Evolutionary conservation across 2,113 vertebrate species (phyloP), one percentile per base, ranked within the genome.

Genomic region (Takifugu bimaculatus): DNA sequence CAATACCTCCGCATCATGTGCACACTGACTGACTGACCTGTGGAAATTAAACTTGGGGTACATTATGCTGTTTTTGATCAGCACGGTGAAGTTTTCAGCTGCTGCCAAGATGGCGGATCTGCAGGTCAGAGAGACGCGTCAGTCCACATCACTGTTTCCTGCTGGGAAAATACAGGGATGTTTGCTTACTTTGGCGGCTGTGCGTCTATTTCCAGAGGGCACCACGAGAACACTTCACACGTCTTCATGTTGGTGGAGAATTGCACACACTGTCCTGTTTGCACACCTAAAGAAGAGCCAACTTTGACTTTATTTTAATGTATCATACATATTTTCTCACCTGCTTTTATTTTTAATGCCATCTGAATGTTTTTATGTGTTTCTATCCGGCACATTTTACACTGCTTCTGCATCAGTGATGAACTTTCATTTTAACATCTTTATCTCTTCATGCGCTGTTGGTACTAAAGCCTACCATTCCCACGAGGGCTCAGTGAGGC

Each of bases 21-120:
- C 65, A 4, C 44, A 45, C 10, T 39, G 5, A 39, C 20, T 39
- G 13, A 85, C 87, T 88, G 84, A 97, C 95, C 92, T 92, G 85
- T 89, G 91, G 83, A 94, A 88, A 54, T 93, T 91, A 83, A 97
- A 97, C 67, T 95, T 95, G 10, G 90, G 94, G 56, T 94, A 97
- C 74, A 87, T 93, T 72, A 95, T 90, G 77, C 91, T 94, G 87
- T 97, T 96, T 89, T 97, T 97, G 51, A 97, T 91, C 60, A 97
- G 69, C 64, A 97, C 87, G 0, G 95, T 97, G 76, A 97, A 97
- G 86, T 97, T 93, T 81, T 94, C 94, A 47, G 95, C 93, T 65
- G 71, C 88, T 70, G 69, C 77, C 68, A 97, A 78, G 57, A 95
- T 72, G 0, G 94, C 91, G 52, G 84, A 91, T 26, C 95, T 97